phyloP scores from a whole-genome alignment of 2,113 vertebrate species.

The Hemibagrus wyckioides region DNA sequence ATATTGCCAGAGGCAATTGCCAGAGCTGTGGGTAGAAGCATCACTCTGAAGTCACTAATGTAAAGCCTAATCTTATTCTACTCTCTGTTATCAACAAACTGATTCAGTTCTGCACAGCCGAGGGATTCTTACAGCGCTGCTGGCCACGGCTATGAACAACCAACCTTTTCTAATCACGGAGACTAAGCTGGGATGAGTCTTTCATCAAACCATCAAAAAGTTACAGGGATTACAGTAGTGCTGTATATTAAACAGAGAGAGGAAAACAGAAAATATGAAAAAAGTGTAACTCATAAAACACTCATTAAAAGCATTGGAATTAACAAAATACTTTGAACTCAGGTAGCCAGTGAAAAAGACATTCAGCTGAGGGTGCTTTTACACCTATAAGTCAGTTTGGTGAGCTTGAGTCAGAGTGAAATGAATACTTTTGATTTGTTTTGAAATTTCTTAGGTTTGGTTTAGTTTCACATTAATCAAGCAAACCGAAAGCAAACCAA shows the following conservation, averaged over 20 bases:
- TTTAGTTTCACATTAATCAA: background rate
- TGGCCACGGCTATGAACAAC: conserved; percentile 20
- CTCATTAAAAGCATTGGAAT: background rate
- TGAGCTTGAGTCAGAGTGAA: background rate
- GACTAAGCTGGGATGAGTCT: background rate
- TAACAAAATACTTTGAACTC: background rate
- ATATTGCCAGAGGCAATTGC: conserved; percentile 58
- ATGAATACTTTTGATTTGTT: background rate
- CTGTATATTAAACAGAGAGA: background rate
- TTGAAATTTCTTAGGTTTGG: background rate
- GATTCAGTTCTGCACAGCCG: conserved; percentile 50
- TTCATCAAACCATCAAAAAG: conserved; percentile 12
- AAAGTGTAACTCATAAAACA: background rate
- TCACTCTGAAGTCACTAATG: conserved; percentile 57
- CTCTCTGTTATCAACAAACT: conserved; percentile 50
- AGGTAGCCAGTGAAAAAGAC: background rate
- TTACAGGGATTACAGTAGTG: conserved; percentile 1
- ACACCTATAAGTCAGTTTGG: background rate
- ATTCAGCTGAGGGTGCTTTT: background rate
- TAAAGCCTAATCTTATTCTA: conserved; percentile 57
- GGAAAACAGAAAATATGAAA: background rate
- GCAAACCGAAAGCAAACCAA: background rate
- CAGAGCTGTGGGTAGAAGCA: conserved; percentile 54
- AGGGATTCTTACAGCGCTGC: conserved; percentile 36
- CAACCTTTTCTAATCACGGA: conserved; percentile 20